Conservation (phyloP, 2,797 vertebrate species). For the Rhinoraja longicauda region DNA sequence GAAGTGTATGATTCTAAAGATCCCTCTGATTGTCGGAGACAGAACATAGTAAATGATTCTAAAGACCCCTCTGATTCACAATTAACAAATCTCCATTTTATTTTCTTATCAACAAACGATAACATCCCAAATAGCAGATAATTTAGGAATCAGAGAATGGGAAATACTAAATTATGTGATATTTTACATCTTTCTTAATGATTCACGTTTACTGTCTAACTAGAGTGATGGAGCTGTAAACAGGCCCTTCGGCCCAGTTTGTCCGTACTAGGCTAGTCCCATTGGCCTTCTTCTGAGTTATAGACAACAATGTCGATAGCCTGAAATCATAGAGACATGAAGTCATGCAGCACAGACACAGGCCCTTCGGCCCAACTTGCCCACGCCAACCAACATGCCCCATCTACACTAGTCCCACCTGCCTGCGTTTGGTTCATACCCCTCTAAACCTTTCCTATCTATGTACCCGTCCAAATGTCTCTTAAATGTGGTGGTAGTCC, state of each 20-base stretch:
- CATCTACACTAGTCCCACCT: too few species aligned
- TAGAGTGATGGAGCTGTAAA: too few species aligned
- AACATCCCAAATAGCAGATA: background rate
- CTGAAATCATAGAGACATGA: conserved; percentile 16
- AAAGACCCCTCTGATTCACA: background rate
- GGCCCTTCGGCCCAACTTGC: too few species aligned
- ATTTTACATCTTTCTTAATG: background rate
- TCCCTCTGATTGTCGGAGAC: background rate
- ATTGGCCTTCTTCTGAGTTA: too few species aligned
- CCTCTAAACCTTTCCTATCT: too few species aligned
- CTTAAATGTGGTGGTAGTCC: too few species aligned
- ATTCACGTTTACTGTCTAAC: background rate
- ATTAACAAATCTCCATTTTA: background rate
- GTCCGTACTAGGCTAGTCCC: too few species aligned
- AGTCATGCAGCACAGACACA: background rate
- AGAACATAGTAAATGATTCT: too few species aligned
- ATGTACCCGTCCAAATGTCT: too few species aligned
- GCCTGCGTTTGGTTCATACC: too few species aligned
- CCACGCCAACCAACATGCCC: too few species aligned
- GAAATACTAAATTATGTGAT: background rate
- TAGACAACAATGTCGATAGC: background rate
- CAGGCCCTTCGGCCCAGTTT: too few species aligned
- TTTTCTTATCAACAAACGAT: background rate
- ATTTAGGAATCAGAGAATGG: background rate
- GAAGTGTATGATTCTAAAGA: background rate